Percentiles rank a stretch among this genome's conserved stretches.
Conservation (phyloP, 2,113 vertebrate genomes). For the Condylura cristata region DNA sequence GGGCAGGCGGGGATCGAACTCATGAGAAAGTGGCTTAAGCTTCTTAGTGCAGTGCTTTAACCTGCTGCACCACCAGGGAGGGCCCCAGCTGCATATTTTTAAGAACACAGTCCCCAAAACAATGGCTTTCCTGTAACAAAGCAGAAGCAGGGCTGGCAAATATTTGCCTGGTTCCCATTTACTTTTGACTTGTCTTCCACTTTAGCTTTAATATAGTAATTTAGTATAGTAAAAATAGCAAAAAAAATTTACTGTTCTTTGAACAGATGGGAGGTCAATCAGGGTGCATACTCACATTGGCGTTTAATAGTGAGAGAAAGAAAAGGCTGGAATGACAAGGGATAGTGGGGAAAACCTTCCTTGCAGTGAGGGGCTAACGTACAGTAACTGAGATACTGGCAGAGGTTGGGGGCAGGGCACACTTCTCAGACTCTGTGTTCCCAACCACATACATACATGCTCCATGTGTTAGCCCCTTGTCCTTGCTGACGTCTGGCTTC, state of each 20-base stretch:
- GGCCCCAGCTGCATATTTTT: background rate
- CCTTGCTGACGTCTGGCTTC: background rate
- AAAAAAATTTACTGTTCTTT: slow-evolving; percentile 49
- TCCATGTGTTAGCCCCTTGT: background rate
- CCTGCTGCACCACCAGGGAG: too few relatives aligned
- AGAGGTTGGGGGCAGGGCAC: background rate
- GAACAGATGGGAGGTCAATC: background rate
- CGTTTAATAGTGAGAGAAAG: slow-evolving; percentile 28
- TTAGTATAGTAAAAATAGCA: too few relatives aligned
- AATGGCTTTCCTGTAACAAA: background rate
- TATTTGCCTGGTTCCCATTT: background rate
- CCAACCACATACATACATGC: background rate
- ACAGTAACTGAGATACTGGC: background rate
- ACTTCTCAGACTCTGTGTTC: background rate
- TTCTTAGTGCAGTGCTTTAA: too few relatives aligned
- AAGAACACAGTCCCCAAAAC: background rate
- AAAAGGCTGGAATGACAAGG: background rate
- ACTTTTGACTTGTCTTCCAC: background rate
- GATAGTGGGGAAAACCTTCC: background rate
- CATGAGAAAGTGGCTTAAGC: too few relatives aligned
- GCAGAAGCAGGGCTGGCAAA: background rate
- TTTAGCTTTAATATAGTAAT: slow-evolving; percentile 2
- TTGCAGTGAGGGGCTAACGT: background rate
- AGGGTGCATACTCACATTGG: background rate
- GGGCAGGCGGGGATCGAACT: too few relatives aligned